Evolutionary conservation across 2,113 vertebrate genomes (phyloP).

Genomic region (Hirundichthys speculiger): DNA sequence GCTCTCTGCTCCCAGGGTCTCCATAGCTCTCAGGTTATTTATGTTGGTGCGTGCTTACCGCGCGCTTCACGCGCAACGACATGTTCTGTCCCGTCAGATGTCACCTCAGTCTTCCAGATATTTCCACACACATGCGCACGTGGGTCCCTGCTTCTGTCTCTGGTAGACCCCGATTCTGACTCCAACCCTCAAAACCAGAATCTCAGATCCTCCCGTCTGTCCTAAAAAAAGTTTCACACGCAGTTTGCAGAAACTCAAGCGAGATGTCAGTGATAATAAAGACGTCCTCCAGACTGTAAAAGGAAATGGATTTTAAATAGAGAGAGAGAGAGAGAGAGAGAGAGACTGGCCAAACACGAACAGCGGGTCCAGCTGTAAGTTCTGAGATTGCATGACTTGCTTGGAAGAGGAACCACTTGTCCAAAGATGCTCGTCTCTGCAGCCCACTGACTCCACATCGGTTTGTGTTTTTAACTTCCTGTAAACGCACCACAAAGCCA

Average conservation of each 20-base stretch:
- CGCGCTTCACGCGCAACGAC: slow-evolving; percentile 22
- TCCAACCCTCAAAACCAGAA: too few species aligned
- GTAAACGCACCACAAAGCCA: slow-evolving; percentile 56
- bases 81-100: slow-evolving; percentile 54
- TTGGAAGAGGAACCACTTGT: slow-evolving; percentile 41
- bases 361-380: too few species aligned
- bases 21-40: slow-evolving; percentile 81
- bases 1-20: slow-evolving; percentile 74
- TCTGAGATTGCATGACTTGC: too few species aligned
- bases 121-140: slow-evolving; percentile 13
- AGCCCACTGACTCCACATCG: slow-evolving; percentile 30
- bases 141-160: background rate
- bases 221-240: too few species aligned
- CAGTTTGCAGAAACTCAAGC: too few species aligned
- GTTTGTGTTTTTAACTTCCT: slow-evolving; percentile 16
- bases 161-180: background rate
- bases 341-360: too few species aligned
- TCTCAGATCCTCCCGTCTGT: too few species aligned
- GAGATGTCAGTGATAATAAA: too few species aligned
- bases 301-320: too few species aligned
- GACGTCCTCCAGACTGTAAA: too few species aligned
- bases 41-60: slow-evolving; percentile 56
- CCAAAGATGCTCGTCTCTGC: slow-evolving; percentile 28
- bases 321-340: too few species aligned
- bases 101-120: slow-evolving; percentile 76